These are phyloP conservation scores for Crambe crambe DNA, from an alignment of 37 sponge, comb jelly and placozoan species.

Conservation along the genomic window DNA sequence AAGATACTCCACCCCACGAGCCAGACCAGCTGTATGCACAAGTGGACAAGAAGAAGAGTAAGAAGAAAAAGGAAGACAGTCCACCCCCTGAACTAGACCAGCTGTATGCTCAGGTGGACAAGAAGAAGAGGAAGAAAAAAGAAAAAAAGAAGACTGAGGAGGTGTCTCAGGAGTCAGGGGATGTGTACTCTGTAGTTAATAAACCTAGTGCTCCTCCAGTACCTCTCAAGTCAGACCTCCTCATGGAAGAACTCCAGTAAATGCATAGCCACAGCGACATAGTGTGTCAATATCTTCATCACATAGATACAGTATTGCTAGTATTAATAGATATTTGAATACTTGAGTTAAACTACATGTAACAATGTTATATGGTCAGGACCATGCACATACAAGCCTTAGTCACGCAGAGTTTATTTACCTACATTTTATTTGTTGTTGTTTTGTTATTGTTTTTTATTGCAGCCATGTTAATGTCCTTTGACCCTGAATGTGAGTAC, in stretches of 20 bases:
- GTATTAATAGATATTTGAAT: too few species aligned
- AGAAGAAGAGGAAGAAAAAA: not conserved
- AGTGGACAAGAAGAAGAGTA: not conserved
- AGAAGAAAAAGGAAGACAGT: not conserved
- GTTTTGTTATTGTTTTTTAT: too few species aligned
- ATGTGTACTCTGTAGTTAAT: not conserved
- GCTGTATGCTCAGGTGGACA: not conserved
- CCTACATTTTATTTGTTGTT: too few species aligned
- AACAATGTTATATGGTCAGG: too few species aligned
- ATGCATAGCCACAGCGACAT: too few species aligned
- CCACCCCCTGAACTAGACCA: not conserved
- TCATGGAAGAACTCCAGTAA: not conserved
- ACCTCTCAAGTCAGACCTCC: not conserved
- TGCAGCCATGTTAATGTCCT: too few species aligned
- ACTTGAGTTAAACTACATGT: too few species aligned
- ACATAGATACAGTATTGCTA: too few species aligned
- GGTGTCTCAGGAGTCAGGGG: not conserved
- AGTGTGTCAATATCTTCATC: too few species aligned
- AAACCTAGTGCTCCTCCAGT: not conserved
- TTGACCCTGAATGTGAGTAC: too few species aligned
- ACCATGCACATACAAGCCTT: too few species aligned
- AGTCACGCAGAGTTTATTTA: too few species aligned
- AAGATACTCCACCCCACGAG: not conserved
- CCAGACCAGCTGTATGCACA: not conserved
- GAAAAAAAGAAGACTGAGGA: not conserved